Evolutionary conservation across 2,888 invertebrate species (phyloP).

Genomic region (Subacronicta megacephala): DNA sequence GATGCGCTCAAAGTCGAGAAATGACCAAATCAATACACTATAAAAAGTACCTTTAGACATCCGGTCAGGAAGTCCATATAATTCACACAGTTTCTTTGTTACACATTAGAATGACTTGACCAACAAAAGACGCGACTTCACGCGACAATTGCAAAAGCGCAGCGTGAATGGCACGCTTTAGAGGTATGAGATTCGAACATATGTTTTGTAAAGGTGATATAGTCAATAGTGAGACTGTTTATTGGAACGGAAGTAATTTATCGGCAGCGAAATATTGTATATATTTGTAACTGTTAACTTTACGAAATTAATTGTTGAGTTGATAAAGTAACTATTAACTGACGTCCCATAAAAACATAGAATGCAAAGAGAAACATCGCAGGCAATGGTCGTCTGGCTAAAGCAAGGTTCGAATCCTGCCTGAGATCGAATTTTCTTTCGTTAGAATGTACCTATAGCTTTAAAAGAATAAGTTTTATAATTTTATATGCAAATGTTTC

Average conservation of each 20-base stretch:
- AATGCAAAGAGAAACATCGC: no score
- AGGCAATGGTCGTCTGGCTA: no score
- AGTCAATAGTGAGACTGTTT: conserved; percentile 33
- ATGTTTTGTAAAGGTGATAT: conserved; percentile 45
- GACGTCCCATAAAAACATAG: no score
- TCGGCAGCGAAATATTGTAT: conserved; percentile 39
- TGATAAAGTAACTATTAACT: conserved; percentile 40
- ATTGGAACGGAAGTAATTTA: conserved; percentile 42
- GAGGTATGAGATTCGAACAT: conserved; percentile 26
- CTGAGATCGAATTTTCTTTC: no score
- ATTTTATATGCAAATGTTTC: no score
- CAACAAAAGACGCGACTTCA: conserved; percentile 39
- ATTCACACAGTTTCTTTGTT: conserved; percentile 41
- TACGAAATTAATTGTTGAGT: conserved; percentile 38
- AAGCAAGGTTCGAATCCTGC: no score
- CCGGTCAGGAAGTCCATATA: conserved; percentile 53
- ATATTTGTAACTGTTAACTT: conserved; percentile 31
- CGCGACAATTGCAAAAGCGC: conserved; percentile 39
- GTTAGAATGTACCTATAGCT: no score
- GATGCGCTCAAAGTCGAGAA: conserved; percentile 5
- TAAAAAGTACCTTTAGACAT: conserved; percentile 14
- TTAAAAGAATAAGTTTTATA: no score
- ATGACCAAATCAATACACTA: not conserved
- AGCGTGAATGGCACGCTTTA: conserved; percentile 47
- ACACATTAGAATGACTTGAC: conserved; percentile 27